phyloP scores from a whole-genome alignment of 2,888 invertebrate species.

The Eremobia ochroleuca region DNA sequence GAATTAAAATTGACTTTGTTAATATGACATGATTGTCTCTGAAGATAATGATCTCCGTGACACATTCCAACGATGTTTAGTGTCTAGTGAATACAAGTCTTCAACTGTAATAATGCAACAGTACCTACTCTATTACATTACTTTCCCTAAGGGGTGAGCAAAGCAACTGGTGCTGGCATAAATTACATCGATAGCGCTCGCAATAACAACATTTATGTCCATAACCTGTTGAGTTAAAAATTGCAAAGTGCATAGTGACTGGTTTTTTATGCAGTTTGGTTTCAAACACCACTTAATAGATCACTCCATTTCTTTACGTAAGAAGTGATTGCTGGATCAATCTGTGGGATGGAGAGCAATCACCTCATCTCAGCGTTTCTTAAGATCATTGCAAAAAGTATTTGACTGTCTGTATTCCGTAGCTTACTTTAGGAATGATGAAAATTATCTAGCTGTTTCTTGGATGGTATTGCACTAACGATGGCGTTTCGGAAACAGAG shows the following conservation, averaged over 20 bases:
- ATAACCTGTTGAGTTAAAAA: constrained; percentile 55
- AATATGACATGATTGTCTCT: too few relatives aligned
- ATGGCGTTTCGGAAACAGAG: neutral
- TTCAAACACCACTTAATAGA: constrained; percentile 24
- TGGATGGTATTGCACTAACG: neutral
- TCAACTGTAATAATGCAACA: constrained; percentile 1
- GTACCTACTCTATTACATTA: constrained; percentile 3
- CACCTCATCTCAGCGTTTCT: constrained; percentile 19
- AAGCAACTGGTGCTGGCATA: constrained; percentile 33
- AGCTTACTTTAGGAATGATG: neutral
- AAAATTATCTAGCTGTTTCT: neutral
- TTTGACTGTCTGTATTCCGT: constrained; percentile 5
- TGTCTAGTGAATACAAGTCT: neutral
- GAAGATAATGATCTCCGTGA: neutral
- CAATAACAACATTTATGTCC: constrained; percentile 48
- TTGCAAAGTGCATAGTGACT: constrained; percentile 47
- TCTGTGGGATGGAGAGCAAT: constrained; percentile 27
- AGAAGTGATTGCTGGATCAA: constrained; percentile 26
- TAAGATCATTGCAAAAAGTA: constrained; percentile 4
- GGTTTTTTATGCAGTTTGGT: constrained; percentile 40
- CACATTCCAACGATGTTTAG: neutral
- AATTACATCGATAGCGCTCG: constrained; percentile 31
- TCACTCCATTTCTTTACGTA: constrained; percentile 51
- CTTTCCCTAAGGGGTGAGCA: constrained; percentile 24
- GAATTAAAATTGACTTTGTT: neutral